These are phyloP conservation scores for Sylvilagus bachmani DNA, from an alignment of 2,113 vertebrate species.

Conservation along the genomic window DNA sequence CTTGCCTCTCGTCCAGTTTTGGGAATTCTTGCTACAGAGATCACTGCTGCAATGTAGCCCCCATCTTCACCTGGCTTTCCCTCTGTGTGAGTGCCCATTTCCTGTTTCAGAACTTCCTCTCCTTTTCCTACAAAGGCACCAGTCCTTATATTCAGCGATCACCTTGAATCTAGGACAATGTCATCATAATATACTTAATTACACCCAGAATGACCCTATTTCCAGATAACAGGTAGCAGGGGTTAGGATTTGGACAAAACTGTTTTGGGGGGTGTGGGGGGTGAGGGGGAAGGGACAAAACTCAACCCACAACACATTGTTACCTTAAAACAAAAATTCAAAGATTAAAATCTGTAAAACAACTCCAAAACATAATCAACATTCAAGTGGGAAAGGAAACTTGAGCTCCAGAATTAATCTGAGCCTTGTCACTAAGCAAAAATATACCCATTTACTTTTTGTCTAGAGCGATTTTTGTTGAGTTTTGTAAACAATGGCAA, in stretches of 20 bases:
- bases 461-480: background rate
- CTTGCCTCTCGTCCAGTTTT: background rate
- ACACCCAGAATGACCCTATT: background rate
- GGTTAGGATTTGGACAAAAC: background rate
- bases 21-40: background rate
- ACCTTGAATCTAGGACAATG: background rate
- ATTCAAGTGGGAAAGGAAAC: background rate
- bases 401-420: background rate
- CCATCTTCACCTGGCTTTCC: background rate
- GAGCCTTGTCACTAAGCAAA: constrained; percentile 18
- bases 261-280: background rate
- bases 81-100: background rate
- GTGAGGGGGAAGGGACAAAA: background rate
- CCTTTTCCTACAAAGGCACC: background rate
- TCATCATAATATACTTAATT: background rate
- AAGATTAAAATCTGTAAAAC: constrained; percentile 14
- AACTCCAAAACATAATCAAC: constrained; percentile 3
- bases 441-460: background rate
- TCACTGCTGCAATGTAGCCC: background rate
- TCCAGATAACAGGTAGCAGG: background rate
- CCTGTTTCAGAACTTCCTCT: background rate
- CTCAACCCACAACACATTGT: background rate
- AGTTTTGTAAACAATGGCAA: background rate
- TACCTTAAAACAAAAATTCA: background rate
- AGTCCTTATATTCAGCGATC: background rate